Percentiles rank a stretch among this genome's conserved stretches.
These are phyloP conservation scores for Molossus alvarezi DNA, from an alignment of 2,797 vertebrate species.

Conservation along the genomic window DNA sequence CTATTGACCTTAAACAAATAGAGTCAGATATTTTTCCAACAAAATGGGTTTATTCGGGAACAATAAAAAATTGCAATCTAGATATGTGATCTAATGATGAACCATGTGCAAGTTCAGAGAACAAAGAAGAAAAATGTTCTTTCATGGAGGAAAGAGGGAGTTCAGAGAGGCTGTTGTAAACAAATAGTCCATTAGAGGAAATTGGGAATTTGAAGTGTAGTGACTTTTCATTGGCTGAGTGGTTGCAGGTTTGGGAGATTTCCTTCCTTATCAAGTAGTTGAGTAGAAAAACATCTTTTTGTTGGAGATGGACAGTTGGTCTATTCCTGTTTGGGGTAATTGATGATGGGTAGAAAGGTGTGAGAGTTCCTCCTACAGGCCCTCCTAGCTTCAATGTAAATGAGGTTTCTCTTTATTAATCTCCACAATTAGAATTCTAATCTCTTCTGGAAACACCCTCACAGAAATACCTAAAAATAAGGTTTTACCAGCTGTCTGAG, in stretches of 20 bases:
- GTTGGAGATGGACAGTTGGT: neutral
- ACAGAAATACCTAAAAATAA: neutral
- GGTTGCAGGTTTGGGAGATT: neutral
- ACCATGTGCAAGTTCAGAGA: neutral
- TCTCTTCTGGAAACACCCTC: neutral
- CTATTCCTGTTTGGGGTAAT: neutral
- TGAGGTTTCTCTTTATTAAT: neutral
- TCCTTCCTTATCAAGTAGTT: neutral
- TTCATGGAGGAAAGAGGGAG: neutral
- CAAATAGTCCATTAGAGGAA: neutral
- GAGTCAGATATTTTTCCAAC: neutral
- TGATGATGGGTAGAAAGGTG: neutral
- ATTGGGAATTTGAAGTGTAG: neutral
- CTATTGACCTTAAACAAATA: neutral
- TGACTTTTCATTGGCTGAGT: neutral
- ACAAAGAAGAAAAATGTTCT: neutral
- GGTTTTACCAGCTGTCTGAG: neutral
- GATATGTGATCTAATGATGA: neutral
- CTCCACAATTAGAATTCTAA: neutral
- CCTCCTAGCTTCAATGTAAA: neutral
- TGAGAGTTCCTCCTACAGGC: neutral
- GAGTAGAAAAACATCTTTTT: neutral
- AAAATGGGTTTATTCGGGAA: neutral
- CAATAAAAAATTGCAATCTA: neutral
- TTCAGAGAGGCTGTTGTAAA: neutral